Evolutionary conservation across 1,140 invertebrate genomes (phyloP), one percentile per base, ranked within the genome.

Genomic region (Drosophila orena): DNA sequence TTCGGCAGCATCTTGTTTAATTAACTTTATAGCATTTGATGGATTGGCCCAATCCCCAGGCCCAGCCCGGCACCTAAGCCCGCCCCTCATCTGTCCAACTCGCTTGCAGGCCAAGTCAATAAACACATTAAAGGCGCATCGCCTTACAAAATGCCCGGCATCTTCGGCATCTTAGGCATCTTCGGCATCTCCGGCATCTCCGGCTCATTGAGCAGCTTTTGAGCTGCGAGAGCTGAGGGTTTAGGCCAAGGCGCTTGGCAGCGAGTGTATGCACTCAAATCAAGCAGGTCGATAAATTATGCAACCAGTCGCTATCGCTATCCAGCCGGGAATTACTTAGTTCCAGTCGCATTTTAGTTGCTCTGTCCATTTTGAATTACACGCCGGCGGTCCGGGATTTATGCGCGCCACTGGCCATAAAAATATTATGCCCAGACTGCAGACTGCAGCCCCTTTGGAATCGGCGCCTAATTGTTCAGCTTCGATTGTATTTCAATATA

Each of bases 111-210:
- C 24, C 66, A 72, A 80, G 77, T 90, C 84, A 89, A 84, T 77
- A 65, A 89, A 84, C 84, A 71, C 80, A 89, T 89, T 89, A 78
- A 78, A 65, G 84, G 77, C 61, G 46, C 84, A 89, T 84, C 56
- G 40, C 7, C 54, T 44, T 47, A 53, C 62, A 53, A 55, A 77
- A 64, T 72, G 53, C 56, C 61, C 50, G 57, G 64, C 72, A 78
- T 90, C 81, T 84, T 78, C 80, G 73, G n/a, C n/a, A n/a, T n/a
- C n/a, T n/a, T n/a, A n/a, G n/a, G n/a, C n/a, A n/a, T n/a, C n/a
- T n/a, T n/a, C n/a, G n/a, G n/a, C n/a, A n/a, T n/a, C n/a, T n/a
- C 61, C 50, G 57, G 64, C 72, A 78, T 90, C 81, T 84, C 75
- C 80, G 73, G 65, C 77, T 80, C 83, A 88, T 89, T 90, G 84